These are phyloP conservation scores for Emydura subglobosa DNA, from an alignment of 2,113 vertebrate genomes.

Conservation along the genomic window DNA sequence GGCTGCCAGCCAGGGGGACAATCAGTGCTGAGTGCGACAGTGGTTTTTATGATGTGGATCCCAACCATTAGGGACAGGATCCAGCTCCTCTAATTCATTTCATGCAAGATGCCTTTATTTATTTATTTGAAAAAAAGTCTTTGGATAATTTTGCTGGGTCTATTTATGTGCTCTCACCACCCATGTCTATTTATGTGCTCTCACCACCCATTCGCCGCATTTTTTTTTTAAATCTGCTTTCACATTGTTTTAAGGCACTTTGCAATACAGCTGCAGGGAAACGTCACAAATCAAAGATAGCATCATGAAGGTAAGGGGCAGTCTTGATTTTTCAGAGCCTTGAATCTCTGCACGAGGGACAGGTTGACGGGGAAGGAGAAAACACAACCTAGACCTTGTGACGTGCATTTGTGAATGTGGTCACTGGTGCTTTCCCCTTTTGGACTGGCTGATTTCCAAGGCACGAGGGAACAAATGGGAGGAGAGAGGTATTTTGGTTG, in stretches of 20 bases:
- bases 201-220: constrained; percentile 33
- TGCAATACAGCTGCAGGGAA: constrained; percentile 24
- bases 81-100: neutral
- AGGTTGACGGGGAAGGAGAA: constrained; percentile 15
- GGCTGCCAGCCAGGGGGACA: neutral
- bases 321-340: neutral
- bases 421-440: constrained; percentile 7
- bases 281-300: neutral
- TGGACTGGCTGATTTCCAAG: constrained; percentile 4
- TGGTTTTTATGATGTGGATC: neutral
- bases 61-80: constrained; percentile 17
- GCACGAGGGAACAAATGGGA: neutral
- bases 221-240: constrained; percentile 40
- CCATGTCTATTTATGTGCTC: neutral
- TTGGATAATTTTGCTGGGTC: neutral
- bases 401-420: constrained; percentile 47
- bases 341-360: neutral
- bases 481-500: neutral
- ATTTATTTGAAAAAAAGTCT: neutral
- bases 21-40: neutral
- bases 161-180: neutral
- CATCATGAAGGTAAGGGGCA: neutral
- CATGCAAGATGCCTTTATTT: constrained; percentile 9
- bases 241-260: neutral
- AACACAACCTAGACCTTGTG: constrained; percentile 5